Evolutionary conservation across 92 coral and sea anemone genomes (phyloP).

Genomic region (Palythoa heliodiscus): DNA sequence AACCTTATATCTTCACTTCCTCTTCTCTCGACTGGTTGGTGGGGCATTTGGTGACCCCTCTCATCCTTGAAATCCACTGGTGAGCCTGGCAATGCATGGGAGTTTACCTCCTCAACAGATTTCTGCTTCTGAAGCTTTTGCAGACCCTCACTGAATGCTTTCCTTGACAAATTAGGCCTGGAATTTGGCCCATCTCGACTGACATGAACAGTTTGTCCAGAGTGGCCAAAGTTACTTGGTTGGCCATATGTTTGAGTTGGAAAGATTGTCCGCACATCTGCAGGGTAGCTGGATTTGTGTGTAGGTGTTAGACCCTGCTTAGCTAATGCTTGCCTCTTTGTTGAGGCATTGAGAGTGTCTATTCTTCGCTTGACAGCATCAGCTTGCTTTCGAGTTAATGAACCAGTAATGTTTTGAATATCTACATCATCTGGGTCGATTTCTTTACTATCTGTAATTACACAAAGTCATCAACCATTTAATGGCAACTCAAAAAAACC

Average conservation of each 20-base stretch:
- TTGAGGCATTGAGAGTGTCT: conserved; percentile 82
- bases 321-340: conserved; percentile 60
- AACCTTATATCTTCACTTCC: conserved; percentile 70
- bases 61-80: conserved; percentile 31
- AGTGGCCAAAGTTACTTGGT: conserved; percentile 72
- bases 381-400: conserved; percentile 95
- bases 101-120: conserved; percentile 38
- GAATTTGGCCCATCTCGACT: conserved; percentile 34
- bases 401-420: conserved; percentile 83
- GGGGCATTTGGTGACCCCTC: conserved; percentile 37
- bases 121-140: conserved; percentile 59
- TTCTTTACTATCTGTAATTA: conserved; percentile 91
- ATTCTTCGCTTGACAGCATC: conserved; percentile 91
- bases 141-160: conserved; percentile 89
- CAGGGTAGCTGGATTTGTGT: conserved; percentile 54
- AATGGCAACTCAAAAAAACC: background rate
- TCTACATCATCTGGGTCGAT: conserved; percentile 84
- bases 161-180: conserved; percentile 60
- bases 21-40: conserved; percentile 63
- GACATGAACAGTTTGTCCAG: background rate
- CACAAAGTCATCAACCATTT: background rate
- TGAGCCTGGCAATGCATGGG: conserved; percentile 36
- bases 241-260: conserved; percentile 88
- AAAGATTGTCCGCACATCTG: conserved; percentile 92
- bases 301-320: conserved; percentile 32